phyloP scores from a whole-genome alignment of 2,113 vertebrate genomes.

The Tricholaema leucomelas region DNA sequence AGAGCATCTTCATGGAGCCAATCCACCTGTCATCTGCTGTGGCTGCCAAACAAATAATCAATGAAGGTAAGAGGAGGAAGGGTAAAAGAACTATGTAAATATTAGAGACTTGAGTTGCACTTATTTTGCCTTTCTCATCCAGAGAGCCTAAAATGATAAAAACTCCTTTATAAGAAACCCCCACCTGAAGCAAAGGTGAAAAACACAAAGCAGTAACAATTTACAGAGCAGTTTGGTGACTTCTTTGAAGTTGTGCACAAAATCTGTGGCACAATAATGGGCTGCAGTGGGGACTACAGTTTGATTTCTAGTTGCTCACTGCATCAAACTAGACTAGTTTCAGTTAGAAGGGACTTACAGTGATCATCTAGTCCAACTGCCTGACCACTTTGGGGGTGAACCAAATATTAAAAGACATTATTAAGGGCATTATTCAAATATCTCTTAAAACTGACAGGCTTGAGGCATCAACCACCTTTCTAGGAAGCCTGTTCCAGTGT shows the following conservation, averaged over 20 bases:
- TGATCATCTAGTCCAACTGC: background rate
- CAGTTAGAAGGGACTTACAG: background rate
- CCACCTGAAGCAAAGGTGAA: background rate
- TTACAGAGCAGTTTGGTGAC: background rate
- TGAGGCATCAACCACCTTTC: background rate
- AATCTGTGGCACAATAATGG: background rate
- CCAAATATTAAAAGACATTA: background rate
- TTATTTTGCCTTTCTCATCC: background rate
- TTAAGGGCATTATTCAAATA: background rate
- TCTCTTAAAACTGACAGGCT: background rate
- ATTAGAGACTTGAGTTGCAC: background rate
- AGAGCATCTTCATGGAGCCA: conserved; percentile 97
- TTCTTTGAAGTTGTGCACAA: background rate
- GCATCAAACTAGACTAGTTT: background rate
- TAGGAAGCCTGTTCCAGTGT: background rate
- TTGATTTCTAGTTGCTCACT: background rate
- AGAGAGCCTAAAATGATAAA: background rate
- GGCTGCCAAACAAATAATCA: conserved; percentile 93
- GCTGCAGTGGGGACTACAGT: background rate
- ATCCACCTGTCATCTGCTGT: conserved; percentile 93
- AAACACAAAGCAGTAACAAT: background rate
- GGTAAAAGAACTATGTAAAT: background rate
- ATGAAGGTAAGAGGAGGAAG: conserved; percentile 82
- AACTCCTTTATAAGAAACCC: background rate
- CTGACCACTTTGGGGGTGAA: background rate